These are phyloP conservation scores for Brachycybe producta DNA, from an alignment of 2,888 invertebrate genomes.

Conservation along the genomic window DNA sequence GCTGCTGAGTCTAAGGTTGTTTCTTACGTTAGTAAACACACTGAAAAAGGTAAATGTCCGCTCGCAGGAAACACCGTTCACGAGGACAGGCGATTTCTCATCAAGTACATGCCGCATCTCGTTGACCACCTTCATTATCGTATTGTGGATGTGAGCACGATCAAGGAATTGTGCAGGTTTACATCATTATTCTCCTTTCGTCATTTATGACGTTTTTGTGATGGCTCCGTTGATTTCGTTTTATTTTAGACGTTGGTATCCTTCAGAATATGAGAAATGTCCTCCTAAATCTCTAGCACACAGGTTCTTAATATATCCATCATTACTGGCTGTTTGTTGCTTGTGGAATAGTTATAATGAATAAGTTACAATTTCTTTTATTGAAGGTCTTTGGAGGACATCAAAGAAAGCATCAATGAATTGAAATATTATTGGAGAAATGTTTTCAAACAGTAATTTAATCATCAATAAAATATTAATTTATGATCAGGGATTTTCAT, in stretches of 20 bases:
- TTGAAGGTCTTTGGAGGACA: conserved; percentile 40
- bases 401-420: conserved; percentile 71
- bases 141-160: conserved; percentile 77
- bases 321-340: not conserved
- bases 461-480: too few relatives aligned
- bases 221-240: not conserved
- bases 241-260: conserved; percentile 54
- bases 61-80: conserved; percentile 80
- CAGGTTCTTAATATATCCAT: conserved; percentile 34
- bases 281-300: conserved; percentile 55
- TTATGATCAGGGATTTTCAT: too few relatives aligned
- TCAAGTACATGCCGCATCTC: conserved; percentile 67
- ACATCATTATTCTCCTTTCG: too few relatives aligned
- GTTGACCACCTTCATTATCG: conserved; percentile 74
- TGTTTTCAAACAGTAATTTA: conserved; percentile 43
- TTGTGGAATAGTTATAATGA: not conserved
- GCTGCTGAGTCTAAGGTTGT: conserved; percentile 58
- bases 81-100: conserved; percentile 69
- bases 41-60: conserved; percentile 47
- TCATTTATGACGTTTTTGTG: not conserved
- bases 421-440: conserved; percentile 58
- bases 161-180: conserved; percentile 59
- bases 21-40: conserved; percentile 52
- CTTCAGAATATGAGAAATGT: conserved; percentile 41
- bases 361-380: conserved; percentile 9